Evolutionary conservation across 1,140 invertebrate species (phyloP).

Genomic region (Diabrotica undecimpunctata): DNA sequence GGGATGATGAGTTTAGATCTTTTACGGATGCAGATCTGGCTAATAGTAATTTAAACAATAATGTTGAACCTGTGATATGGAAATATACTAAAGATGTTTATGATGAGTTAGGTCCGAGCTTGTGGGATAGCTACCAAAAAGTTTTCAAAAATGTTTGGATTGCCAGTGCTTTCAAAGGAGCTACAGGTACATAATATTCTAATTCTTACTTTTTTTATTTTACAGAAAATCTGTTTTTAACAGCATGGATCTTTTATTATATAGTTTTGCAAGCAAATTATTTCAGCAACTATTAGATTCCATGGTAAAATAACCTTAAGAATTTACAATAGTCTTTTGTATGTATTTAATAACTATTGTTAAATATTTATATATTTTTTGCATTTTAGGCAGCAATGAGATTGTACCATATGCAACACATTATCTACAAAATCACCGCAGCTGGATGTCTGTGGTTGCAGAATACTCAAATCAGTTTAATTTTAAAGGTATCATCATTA

Average conservation of each 20-base stretch:
- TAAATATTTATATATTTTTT: too few relatives aligned
- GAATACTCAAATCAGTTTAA: constrained; percentile 32
- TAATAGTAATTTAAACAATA: constrained; percentile 62
- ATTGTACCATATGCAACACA: constrained; percentile 33
- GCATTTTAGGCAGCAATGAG: constrained; percentile 31
- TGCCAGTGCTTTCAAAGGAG: constrained; percentile 87
- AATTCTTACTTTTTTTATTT: constrained; percentile 5
- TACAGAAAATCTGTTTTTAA: not conserved
- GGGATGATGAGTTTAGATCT: constrained; percentile 90
- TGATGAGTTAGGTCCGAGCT: constrained; percentile 41
- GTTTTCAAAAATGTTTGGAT: constrained; percentile 87
- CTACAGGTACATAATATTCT: constrained; percentile 52
- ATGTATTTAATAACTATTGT: too few relatives aligned
- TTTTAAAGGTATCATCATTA: constrained; percentile 61
- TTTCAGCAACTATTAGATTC: too few relatives aligned
- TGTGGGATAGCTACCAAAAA: constrained; percentile 77
- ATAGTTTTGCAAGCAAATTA: too few relatives aligned
- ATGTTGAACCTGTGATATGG: constrained; percentile 85
- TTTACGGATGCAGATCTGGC: constrained; percentile 62
- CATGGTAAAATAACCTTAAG: too few relatives aligned
- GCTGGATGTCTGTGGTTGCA: constrained; percentile 33
- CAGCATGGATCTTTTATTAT: too few relatives aligned
- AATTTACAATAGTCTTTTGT: too few relatives aligned
- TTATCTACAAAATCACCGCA: constrained; percentile 36
- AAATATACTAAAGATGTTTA: constrained; percentile 62